Evolutionary conservation across 2,797 vertebrate genomes (phyloP).

Genomic region (Acanthurus leucopareius): DNA sequence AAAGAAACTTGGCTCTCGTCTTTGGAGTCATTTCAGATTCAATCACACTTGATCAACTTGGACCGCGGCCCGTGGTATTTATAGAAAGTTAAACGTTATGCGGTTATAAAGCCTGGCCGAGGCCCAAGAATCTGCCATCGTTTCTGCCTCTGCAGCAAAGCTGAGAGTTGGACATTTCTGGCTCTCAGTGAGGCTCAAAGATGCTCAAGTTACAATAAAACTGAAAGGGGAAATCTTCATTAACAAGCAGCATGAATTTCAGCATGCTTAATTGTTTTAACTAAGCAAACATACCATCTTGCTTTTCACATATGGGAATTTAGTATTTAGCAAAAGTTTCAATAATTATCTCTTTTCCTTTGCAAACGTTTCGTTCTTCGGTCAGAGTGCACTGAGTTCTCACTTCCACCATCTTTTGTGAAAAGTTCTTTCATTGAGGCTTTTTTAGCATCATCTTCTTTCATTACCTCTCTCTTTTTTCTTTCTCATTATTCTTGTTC

Average conservation of each 20-base stretch:
- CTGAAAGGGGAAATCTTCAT: constrained; percentile 13
- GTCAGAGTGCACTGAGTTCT: background rate
- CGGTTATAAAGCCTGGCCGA: constrained; percentile 80
- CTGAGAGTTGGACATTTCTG: constrained; percentile 64
- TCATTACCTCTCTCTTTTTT: background rate
- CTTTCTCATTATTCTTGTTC: background rate
- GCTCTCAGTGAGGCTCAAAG: constrained; percentile 38
- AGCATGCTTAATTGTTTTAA: background rate
- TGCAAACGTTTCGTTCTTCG: background rate
- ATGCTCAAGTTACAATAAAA: constrained; percentile 37
- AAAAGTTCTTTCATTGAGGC: background rate
- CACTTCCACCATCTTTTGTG: background rate
- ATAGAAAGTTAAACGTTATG: constrained; percentile 87
- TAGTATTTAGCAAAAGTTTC: background rate
- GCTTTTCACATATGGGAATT: too few relatives aligned
- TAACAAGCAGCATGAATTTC: background rate
- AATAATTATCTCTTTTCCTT: background rate
- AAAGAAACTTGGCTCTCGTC: constrained; percentile 80
- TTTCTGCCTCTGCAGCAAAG: constrained; percentile 85
- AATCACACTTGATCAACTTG: constrained; percentile 86
- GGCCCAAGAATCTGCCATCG: constrained; percentile 73
- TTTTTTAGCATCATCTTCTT: constrained; percentile 5
- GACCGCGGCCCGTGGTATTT: constrained; percentile 80
- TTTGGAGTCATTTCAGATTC: constrained; percentile 83
- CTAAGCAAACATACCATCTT: background rate